phyloP scores from a whole-genome alignment of 2,113 vertebrate genomes.

The Vombatus ursinus region DNA sequence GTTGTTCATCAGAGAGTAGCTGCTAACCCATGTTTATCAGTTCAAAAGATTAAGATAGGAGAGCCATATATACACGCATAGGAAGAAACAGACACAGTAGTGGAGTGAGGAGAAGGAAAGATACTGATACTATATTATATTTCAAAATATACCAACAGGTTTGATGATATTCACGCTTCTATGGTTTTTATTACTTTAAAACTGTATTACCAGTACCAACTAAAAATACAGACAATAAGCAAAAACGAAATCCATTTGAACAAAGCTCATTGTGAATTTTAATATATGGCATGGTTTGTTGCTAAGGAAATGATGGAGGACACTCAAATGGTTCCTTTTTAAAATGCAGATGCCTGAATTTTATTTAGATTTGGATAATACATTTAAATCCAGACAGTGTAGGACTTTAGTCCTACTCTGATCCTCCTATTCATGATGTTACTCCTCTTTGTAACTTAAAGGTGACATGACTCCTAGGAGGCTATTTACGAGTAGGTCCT shows the following conservation, averaged over 20 bases:
- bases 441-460: background rate
- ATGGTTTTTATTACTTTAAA: constrained; percentile 31
- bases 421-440: background rate
- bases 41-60: background rate
- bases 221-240: background rate
- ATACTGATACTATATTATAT: background rate
- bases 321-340: background rate
- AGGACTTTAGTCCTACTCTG: background rate
- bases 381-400: background rate
- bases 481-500: background rate
- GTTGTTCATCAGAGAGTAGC: background rate
- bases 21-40: constrained; percentile 19
- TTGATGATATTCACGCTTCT: background rate
- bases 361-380: background rate
- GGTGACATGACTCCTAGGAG: background rate
- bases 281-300: background rate
- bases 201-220: background rate
- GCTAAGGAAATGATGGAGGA: constrained; percentile 3
- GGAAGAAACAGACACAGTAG: background rate
- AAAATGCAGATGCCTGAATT: background rate
- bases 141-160: background rate
- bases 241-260: constrained; percentile 58
- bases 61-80: background rate
- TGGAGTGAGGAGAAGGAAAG: background rate
- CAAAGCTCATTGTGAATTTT: constrained; percentile 17